Base-by-base conservation (phyloP, 2,888 invertebrate species). In the Amblyjoppa fuscipennis region DNA sequence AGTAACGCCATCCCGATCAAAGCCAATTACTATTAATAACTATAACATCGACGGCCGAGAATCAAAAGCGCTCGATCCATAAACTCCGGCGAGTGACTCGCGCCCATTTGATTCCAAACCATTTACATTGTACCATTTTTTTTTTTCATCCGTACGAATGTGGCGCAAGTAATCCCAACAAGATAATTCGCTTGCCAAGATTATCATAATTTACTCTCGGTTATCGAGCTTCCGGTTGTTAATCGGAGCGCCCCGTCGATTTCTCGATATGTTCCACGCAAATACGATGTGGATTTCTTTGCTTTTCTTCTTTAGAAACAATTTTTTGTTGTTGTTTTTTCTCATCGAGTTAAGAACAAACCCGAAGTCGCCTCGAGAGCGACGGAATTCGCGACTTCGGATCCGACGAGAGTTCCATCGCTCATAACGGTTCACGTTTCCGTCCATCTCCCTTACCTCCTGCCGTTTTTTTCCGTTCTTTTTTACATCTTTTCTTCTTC, bases 161-260 rank as follows among this genome's bases (percentile, higher is more conserved):
- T 64, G 45, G 64, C 77, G 61, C 41, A 74, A 51, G 53, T 25
- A 38, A 61, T 11, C 20, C 31, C 53, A 68, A 3, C 13, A 25
- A 34, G 56, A 79, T 82, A 75, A 85, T 82, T 82, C 74, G 70
- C 49, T 56, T 49, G 49, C 79, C 79, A 34, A 31, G 64, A 82
- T 85, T 82, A 85, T 79, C 79, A 82, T 82, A 80, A 82, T 79
- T 41, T 31, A 82, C 82, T 85, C 79, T 79, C 68, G 75, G 59
- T 82, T 82, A 76, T 82, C 69, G 13, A 75, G 64, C 71, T 85
- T 85, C 85, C 85, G 79, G 82, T 85, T 74, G 66, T 85, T 75
- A 82, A 64, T 38, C 68, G 69, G 45, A 61, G 69, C 51, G 69
- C 73, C 75, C 13, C 73, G 56, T 11, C 41, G 49, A 51, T 76